Percentiles rank a stretch among this genome's conserved stretches.
phyloP scores from a whole-genome alignment of 2,797 vertebrate species.

The Ctenopoma multispine region DNA sequence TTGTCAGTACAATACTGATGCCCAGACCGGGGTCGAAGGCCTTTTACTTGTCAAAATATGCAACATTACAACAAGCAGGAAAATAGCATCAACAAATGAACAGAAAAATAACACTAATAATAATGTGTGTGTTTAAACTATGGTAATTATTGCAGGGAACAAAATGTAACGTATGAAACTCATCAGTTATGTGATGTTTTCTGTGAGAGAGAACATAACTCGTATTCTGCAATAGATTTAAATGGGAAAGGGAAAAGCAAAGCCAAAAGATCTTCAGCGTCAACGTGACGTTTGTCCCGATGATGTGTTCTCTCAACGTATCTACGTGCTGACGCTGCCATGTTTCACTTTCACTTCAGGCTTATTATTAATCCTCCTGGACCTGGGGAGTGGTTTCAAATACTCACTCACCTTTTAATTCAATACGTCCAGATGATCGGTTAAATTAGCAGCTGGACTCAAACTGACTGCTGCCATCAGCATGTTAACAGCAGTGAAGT shows the following conservation, averaged over 20 bases:
- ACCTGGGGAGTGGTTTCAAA: too few species aligned
- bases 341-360: not conserved
- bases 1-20: constrained; percentile 23
- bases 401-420: too few species aligned
- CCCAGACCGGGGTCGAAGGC: constrained; percentile 61
- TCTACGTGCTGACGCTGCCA: too few species aligned
- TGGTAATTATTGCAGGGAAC: constrained; percentile 71
- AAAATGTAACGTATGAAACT: constrained; percentile 66
- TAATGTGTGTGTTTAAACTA: constrained; percentile 64
- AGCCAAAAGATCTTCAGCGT: not conserved
- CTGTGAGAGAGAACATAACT: constrained; percentile 37
- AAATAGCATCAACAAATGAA: constrained; percentile 68
- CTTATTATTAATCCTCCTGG: not conserved
- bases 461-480: too few species aligned
- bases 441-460: too few species aligned
- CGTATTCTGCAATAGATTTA: constrained; percentile 67
- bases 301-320: constrained; percentile 8
- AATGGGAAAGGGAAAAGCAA: constrained; percentile 3
- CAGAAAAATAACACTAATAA: constrained; percentile 58
- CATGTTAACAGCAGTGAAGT: too few species aligned
- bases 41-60: constrained; percentile 84
- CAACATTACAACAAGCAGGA: constrained; percentile 82
- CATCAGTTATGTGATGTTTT: constrained; percentile 56
- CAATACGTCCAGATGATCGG: too few species aligned
- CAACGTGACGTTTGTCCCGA: fast-evolving